Conservation (phyloP, 2,797 vertebrate genomes). For the Margarornis squamiger region DNA sequence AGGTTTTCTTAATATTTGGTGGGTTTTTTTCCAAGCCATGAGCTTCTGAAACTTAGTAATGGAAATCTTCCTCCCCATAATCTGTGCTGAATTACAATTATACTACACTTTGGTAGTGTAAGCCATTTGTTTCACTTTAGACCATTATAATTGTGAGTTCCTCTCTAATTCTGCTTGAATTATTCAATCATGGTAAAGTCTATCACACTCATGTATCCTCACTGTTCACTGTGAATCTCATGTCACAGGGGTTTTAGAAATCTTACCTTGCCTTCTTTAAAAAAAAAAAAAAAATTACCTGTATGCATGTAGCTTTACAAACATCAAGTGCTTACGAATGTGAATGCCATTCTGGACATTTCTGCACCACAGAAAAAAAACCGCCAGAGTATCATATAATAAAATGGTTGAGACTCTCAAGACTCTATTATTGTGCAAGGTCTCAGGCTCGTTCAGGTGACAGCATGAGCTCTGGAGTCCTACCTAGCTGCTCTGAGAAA, state of each 20-base stretch:
- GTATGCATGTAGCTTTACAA: background rate
- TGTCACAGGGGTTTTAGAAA: background rate
- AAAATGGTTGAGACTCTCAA: background rate
- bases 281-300: too few relatives aligned
- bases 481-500: background rate
- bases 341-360: background rate
- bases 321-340: rapidly evolving
- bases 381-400: rapidly evolving
- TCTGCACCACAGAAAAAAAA: background rate
- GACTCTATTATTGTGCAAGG: rapidly evolving
- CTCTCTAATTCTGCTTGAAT: background rate
- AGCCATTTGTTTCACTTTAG: background rate
- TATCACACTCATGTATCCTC: rapidly evolving
- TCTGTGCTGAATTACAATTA: background rate
- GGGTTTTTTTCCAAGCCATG: background rate
- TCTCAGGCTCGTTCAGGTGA: background rate
- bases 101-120: background rate
- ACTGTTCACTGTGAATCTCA: background rate
- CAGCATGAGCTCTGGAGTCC: background rate
- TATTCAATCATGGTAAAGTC: background rate
- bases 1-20: background rate
- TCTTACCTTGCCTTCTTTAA: background rate
- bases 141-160: background rate
- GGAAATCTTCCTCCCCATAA: background rate
- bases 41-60: background rate